A percentile compares a stretch with the other conserved stretches of the same genome.
Evolutionary conservation across 2,113 vertebrate genomes (phyloP).

Genomic region (Spheniscus mendiculus): DNA sequence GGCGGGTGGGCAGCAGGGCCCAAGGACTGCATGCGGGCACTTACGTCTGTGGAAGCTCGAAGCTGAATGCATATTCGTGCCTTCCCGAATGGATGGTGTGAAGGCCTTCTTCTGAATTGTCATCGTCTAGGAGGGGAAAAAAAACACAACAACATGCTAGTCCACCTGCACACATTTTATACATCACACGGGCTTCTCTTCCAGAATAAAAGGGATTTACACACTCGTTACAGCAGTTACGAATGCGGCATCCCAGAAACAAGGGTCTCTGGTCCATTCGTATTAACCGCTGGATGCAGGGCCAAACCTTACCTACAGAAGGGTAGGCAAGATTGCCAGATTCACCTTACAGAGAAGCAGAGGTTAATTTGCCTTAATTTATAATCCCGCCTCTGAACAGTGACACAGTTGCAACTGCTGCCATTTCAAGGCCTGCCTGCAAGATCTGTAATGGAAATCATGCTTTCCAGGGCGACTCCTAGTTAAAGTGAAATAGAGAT

Average conservation of each 20-base stretch:
- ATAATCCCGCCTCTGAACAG: not conserved
- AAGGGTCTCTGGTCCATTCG: rapidly evolving
- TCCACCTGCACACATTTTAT: not conserved
- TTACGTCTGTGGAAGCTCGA: slow-evolving; percentile 99
- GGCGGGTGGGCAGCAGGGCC: not conserved
- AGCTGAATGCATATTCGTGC: slow-evolving; percentile 99
- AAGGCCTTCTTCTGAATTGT: slow-evolving; percentile 96
- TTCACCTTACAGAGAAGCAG: rapidly evolving
- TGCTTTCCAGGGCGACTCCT: not conserved
- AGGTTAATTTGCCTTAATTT: not conserved
- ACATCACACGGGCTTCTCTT: not conserved
- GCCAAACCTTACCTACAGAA: not conserved
- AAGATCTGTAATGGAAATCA: not conserved
- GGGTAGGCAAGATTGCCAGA: rapidly evolving
- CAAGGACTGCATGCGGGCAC: slow-evolving; percentile 20
- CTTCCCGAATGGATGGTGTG: slow-evolving; percentile 96
- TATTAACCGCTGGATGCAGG: not conserved
- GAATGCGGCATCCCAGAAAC: rapidly evolving
- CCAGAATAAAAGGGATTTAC: not conserved
- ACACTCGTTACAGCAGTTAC: not conserved
- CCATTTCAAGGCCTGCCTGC: not conserved
- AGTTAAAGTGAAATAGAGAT: not conserved
- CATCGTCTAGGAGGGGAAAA: slow-evolving; percentile 84
- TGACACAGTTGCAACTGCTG: not conserved
- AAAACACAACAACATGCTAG: not conserved